Percentiles rank a stretch among this genome's conserved stretches.
Conservation (phyloP, 1,140 invertebrate genomes). For the Linepithema humile region DNA sequence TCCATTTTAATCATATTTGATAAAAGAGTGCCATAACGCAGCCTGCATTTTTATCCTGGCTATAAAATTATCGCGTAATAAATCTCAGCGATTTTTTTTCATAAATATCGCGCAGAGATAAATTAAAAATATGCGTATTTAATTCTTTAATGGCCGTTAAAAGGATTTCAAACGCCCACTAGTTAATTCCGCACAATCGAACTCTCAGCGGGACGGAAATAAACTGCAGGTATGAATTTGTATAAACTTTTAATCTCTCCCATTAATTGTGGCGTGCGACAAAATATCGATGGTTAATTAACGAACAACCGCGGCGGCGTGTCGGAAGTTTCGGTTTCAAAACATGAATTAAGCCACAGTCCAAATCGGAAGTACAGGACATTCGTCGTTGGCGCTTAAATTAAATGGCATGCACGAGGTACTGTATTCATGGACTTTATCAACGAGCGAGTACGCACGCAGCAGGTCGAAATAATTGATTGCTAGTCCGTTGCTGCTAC, state of each 20-base stretch:
- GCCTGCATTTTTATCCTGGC: background rate
- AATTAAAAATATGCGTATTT: slow-evolving; percentile 37
- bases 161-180: slow-evolving; percentile 20
- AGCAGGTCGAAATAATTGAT: slow-evolving; percentile 51
- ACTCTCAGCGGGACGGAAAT: slow-evolving; percentile 6
- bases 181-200: slow-evolving; percentile 33
- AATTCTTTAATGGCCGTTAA: slow-evolving; percentile 41
- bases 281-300: slow-evolving; percentile 54
- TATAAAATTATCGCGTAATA: background rate
- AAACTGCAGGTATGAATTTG: slow-evolving; percentile 23
- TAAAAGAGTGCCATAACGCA: background rate
- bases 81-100: background rate
- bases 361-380: slow-evolving; percentile 46
- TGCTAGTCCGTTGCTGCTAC: slow-evolving; percentile 30
- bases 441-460: slow-evolving; percentile 43
- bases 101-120: background rate
- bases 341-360: slow-evolving; percentile 51
- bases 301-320: slow-evolving; percentile 51
- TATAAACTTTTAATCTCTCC: slow-evolving; percentile 43
- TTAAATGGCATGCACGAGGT: slow-evolving; percentile 52
- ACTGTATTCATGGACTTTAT: slow-evolving; percentile 55
- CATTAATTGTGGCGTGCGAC: slow-evolving; percentile 46
- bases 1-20: background rate
- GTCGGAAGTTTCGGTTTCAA: slow-evolving; percentile 50
- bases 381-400: slow-evolving; percentile 15